Evolutionary conservation across 2,888 invertebrate species (phyloP), one percentile per base, ranked within the genome.

Genomic region (Caenorhabditis sulstoni): DNA sequence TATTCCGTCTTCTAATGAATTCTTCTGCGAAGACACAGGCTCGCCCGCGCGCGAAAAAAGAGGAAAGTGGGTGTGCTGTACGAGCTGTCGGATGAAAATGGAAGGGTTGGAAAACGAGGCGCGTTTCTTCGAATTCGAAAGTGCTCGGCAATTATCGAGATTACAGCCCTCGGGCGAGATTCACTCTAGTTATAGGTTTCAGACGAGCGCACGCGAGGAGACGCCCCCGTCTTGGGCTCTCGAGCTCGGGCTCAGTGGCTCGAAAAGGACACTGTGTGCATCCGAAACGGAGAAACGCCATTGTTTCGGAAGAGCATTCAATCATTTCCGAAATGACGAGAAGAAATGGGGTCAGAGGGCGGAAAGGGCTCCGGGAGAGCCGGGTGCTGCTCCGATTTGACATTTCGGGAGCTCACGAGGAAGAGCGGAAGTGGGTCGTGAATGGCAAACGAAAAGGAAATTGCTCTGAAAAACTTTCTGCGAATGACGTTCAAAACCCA

Each of bases 181-280:
- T n/a, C n/a, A n/a, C n/a, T 39, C 52, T 53, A 49, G 29, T 65
- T 65, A 65, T 65, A 65, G 65, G 65, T 65, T 65, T 44, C 39
- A 41, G 22, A 5, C 29, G 29, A 5, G 29, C 29, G 29, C 29
- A 7, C 29, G 29, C n/a, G 29, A 29, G 29, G 11, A 14, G 41
- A 41, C 14, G 41, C 11, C 41, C 12, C 4, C 41, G 41, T n/a
- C n/a, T n/a, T n/a, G n/a, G 11, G 11, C 41, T 14, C 14, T 41
- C 14, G 41, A 14, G 11, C 41, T 41, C 11, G 41, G 11, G 14
- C 47, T 47, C 59, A 47, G 0, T 44, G 58, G 44, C 20, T 39
- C 44, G 50, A 8, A 39, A 50, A 37, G 22, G 18, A 50, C 39
- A n/a, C n/a, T 20, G 14, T 29, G 7, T 29, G 29, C 29, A 29